phyloP scores from a whole-genome alignment of 2,888 invertebrate species.

The Drosophila antonietae region DNA sequence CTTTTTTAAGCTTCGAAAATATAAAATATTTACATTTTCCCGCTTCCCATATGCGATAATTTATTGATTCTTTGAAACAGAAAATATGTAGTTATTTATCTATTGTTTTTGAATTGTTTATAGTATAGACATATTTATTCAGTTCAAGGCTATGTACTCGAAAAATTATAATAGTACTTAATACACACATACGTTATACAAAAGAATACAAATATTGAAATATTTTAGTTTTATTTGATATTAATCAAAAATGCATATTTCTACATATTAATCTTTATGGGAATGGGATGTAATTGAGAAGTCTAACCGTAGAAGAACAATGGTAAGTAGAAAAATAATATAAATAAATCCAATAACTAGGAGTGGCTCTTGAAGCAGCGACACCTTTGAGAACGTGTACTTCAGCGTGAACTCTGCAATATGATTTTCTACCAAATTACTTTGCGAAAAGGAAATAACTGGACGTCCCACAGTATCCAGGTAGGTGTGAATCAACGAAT shows the following conservation, averaged over 20 bases:
- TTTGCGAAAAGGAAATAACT: constrained; percentile 92
- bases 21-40: neutral
- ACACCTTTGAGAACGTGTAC: constrained; percentile 93
- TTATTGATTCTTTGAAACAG: neutral
- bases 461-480: constrained; percentile 97
- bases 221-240: constrained; percentile 4
- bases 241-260: neutral
- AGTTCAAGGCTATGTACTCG: neutral
- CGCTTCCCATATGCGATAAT: neutral
- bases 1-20: neutral
- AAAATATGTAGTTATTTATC: neutral
- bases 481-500: constrained; percentile 95
- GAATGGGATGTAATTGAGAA: constrained; percentile 91
- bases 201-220: neutral
- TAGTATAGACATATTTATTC: neutral
- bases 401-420: constrained; percentile 96
- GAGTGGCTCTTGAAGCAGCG: constrained; percentile 97
- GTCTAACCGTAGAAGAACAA: constrained; percentile 97
- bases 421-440: constrained; percentile 97
- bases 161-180: neutral
- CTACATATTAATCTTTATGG: constrained; percentile 60
- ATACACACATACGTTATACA: neutral
- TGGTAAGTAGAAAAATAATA: constrained; percentile 94
- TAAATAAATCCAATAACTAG: constrained; percentile 95
- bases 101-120: neutral